Percentiles rank a stretch among this genome's conserved stretches.
phyloP scores from a whole-genome alignment of 2,888 invertebrate genomes.

The Conistra vaccinii region DNA sequence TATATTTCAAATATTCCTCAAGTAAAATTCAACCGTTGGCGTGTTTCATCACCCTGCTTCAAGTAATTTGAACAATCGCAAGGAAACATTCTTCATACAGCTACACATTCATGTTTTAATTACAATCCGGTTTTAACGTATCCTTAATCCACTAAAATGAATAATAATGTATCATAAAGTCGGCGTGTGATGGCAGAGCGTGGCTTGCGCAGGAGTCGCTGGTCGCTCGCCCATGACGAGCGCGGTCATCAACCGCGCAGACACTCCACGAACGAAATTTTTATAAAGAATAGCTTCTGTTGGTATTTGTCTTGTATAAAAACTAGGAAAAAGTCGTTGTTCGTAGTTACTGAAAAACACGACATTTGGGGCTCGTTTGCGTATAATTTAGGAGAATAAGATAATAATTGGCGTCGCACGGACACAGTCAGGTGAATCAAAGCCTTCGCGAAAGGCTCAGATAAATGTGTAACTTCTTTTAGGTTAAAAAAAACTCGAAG shows the following conservation, averaged over 20 bases:
- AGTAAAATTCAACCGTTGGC: slow-evolving; percentile 10
- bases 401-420: slow-evolving; percentile 25
- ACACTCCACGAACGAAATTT: slow-evolving; percentile 72
- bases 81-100: slow-evolving; percentile 58
- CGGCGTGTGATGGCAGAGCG: slow-evolving; percentile 63
- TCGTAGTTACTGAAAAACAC: slow-evolving; percentile 50
- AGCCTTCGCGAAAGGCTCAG: neutral
- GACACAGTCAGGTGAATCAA: slow-evolving; percentile 8
- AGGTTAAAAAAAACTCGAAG: neutral
- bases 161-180: slow-evolving; percentile 69
- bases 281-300: slow-evolving; percentile 69
- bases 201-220: slow-evolving; percentile 69
- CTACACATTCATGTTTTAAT: slow-evolving; percentile 61
- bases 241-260: slow-evolving; percentile 76
- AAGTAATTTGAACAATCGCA: slow-evolving; percentile 56
- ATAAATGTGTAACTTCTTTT: slow-evolving; percentile 7
- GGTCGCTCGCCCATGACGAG: slow-evolving; percentile 74
- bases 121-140: slow-evolving; percentile 66
- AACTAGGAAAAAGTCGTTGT: slow-evolving; percentile 61
- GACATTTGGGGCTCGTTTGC: slow-evolving; percentile 39
- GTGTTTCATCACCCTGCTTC: slow-evolving; percentile 31
- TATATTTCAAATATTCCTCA: slow-evolving; percentile 2
- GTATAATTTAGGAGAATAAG: slow-evolving; percentile 31
- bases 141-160: slow-evolving; percentile 68
- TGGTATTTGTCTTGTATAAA: slow-evolving; percentile 64